Base-by-base conservation (phyloP, 2,113 vertebrate species). In the Kryptolebias marmoratus region DNA sequence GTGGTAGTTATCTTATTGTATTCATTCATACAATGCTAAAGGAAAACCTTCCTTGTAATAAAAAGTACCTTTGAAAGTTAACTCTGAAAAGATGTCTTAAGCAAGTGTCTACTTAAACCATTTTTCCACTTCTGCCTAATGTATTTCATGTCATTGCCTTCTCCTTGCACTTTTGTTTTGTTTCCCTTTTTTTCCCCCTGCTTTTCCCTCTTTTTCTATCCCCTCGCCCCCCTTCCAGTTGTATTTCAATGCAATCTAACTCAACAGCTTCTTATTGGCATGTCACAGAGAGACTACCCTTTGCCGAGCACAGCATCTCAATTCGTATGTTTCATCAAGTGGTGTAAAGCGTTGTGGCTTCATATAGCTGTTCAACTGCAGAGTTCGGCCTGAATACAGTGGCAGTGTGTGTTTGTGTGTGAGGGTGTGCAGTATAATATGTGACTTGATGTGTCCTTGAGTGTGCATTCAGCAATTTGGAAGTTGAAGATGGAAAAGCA, bases 401-500 rank as follows among this genome's bases (percentile, higher is more conserved):
- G 50, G 18, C 54, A 0, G 14, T 44, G 48, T 31, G n/a, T 60
- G 64, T 74, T 50, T 62, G 52, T 39, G 10, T 27, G 47, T 60
- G 48, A 31, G 68, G 9, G 10, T 36, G 31, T 56, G 62, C 52
- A 59, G 61, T 28, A 2, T 22, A 44, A 32, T 69, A 50, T 32
- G 12, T 36, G 45, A 54, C 48, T 36, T 28, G 1, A 15, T 45
- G 71, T 15, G 28, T 68, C 31, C 62, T 32, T 64, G 59, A 71
- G 62, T 66, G 44, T 53, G 44, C 44, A 31, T 45, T 68, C 53
- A 64, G 65, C 62, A 56, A 64, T 75, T 70, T 75, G 64, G 61
- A 76, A 47, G 74, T 83, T 65, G 44, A 73, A 75, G 56, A 76
- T 65, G 64, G 62, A 75, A 65, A 79, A 58, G 66, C 50, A 72